Base-by-base conservation (phyloP, 2,888 invertebrate genomes). In the Seladonia tumulorum region DNA sequence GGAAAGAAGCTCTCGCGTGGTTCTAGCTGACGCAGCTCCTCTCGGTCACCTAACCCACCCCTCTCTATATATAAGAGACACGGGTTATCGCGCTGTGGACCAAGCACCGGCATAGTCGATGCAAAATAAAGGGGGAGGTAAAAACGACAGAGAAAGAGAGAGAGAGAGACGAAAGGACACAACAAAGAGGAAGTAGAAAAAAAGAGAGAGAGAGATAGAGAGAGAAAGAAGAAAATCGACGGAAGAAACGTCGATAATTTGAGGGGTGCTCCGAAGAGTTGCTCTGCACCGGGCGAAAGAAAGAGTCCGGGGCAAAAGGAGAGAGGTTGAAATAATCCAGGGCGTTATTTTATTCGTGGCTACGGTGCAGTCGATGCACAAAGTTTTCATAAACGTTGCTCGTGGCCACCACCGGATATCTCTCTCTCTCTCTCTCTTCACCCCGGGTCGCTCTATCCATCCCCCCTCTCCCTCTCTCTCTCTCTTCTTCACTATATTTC, bases 311-410 rank as follows among this genome's bases (percentile, higher is more conserved):
- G 60, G 12, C 14, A 39, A 68, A 45, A 25, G 42, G 68, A 75
- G 73, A n/a, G 71, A 57, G 68, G 35, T 81, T 63, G 83, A 79
- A 83, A 90, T 90, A 90, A 90, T 90, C 89, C 85, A 81, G 68
- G 75, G 60, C 45, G 89, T 91, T 90, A 90, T 91, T 91, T 91
- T 91, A 88, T 91, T 86, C 89, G 89, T 87, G 82, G 85, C 81
- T 74, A 81, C 80, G 87, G 83, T 83, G 89, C 91, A 84, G 87
- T 90, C 90, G 92, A 92, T 92, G 92, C 92, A 93, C 92, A 93
- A 93, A 93, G 92, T 93, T 94, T 93, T 93, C 92, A 93, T 92
- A 92, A 94, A 93, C 92, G 92, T 91, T 89, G 90, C 91, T 91
- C 89, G 88, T 87, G 88, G 91, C 91, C 83, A 86, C 76, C 82